Conservation (phyloP, 2,113 vertebrate genomes). For the Strix aluco region DNA sequence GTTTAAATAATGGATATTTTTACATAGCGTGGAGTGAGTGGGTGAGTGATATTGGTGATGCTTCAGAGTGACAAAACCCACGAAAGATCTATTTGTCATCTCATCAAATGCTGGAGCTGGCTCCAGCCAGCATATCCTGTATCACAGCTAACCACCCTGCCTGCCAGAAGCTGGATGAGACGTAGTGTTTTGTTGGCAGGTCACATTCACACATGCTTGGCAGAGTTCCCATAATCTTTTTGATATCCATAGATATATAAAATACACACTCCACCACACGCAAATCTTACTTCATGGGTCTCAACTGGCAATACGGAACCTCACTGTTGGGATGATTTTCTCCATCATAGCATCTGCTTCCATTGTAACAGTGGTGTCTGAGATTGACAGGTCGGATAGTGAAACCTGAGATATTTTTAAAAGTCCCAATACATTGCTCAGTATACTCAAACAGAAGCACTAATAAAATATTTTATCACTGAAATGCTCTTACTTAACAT, state of each 20-base stretch:
- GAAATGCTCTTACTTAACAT: constrained; percentile 37
- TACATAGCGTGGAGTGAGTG: constrained; percentile 35
- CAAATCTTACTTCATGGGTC: neutral
- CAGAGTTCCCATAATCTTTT: neutral
- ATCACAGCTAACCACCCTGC: neutral
- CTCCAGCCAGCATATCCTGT: neutral
- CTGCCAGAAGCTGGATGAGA: neutral
- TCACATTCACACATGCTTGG: neutral
- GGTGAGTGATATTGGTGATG: constrained; percentile 20
- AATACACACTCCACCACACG: neutral
- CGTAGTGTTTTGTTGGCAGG: neutral
- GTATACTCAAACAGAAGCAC: constrained; percentile 23
- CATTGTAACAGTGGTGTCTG: neutral
- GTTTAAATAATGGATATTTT: constrained; percentile 53
- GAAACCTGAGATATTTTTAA: neutral
- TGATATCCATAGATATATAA: neutral
- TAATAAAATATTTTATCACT: constrained; percentile 60
- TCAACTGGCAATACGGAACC: neutral
- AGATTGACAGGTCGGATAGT: neutral
- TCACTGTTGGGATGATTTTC: neutral
- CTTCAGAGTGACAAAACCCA: neutral
- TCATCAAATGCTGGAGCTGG: constrained; percentile 15
- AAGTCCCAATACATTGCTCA: neutral
- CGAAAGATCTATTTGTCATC: neutral
- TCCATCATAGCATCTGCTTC: neutral